phyloP scores from a whole-genome alignment of 2,888 invertebrate genomes.

The Heliconius hortense region DNA sequence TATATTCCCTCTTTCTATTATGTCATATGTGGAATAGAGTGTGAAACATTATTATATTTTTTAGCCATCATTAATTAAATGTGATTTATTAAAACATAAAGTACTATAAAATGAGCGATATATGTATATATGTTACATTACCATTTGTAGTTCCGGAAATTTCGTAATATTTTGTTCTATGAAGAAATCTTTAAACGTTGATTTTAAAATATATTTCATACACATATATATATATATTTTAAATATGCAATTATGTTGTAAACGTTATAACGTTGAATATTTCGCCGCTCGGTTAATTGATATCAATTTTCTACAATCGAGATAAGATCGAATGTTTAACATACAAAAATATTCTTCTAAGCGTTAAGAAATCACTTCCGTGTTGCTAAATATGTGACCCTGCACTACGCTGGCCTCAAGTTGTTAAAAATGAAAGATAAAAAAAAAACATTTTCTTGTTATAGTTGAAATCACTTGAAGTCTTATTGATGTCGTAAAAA shows the following conservation, averaged over 20 bases:
- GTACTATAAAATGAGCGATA: neutral
- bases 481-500: neutral
- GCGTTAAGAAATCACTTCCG: slow-evolving; percentile 18
- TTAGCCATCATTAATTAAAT: no score
- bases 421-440: neutral
- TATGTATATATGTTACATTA: neutral
- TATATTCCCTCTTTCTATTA: no score
- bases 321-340: slow-evolving; percentile 14
- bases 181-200: neutral
- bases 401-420: no score
- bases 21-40: no score
- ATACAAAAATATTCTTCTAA: slow-evolving; percentile 9
- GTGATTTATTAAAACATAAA: no score
- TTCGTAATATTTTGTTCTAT: neutral
- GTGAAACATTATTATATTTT: no score
- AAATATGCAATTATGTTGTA: slow-evolving; percentile 13
- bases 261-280: neutral
- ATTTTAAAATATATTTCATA: neutral
- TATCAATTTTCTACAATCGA: slow-evolving; percentile 4
- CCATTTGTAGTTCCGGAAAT: neutral
- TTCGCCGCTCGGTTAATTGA: neutral
- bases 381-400: slow-evolving; percentile 11
- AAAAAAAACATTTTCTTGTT: neutral
- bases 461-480: neutral
- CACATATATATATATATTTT: no score